Base-by-base conservation (phyloP, 2,888 invertebrate species). In the Phrixothrix hirtus region DNA sequence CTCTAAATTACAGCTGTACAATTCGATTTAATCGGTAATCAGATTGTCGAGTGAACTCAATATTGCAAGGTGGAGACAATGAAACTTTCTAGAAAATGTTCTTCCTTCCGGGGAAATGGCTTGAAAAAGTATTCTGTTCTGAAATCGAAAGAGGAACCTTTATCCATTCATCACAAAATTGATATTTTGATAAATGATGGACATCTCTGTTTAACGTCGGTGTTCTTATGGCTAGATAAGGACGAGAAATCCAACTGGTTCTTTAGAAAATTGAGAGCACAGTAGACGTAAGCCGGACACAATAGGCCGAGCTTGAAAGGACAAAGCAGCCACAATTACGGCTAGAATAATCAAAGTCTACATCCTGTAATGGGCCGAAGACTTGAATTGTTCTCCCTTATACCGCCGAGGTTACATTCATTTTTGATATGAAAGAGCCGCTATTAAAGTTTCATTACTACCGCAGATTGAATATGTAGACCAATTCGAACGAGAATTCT, bases 281-380 rank as follows among this genome's bases (percentile, higher is more conserved):
- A 57, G 58, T 60, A 44, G 65, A 61, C 60, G 53, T 57, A 59
- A 62, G 62, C 62, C 58, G 70, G 67, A 43, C 43, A 71, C 72
- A 72, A 72, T 72, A 65, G 70, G 63, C 61, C 62, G 56, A 60
- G 57, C 64, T 66, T 71, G 68, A 71, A 69, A 68, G 71, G 70
- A 71, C 71, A 72, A 71, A 71, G 70, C 68, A 59, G 65, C 69
- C 68, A 70, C 73, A 71, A 73, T 73, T 72, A 73, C 73, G 67
- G 62, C 62, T 56, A 64, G 69, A 70, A 73, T 72, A 72, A 72
- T 73, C 72, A 72, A 71, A 73, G 71, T 68, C 71, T 69, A 69
- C 69, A 68, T 71, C 70, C 71, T 67, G 71, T 69, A 70, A 70
- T 70, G 68, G 70, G 67, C 65, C 65, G 59, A 66, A 67, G 66